Conservation (phyloP, 2,888 invertebrate species). For the Ariolimax columbianus region DNA sequence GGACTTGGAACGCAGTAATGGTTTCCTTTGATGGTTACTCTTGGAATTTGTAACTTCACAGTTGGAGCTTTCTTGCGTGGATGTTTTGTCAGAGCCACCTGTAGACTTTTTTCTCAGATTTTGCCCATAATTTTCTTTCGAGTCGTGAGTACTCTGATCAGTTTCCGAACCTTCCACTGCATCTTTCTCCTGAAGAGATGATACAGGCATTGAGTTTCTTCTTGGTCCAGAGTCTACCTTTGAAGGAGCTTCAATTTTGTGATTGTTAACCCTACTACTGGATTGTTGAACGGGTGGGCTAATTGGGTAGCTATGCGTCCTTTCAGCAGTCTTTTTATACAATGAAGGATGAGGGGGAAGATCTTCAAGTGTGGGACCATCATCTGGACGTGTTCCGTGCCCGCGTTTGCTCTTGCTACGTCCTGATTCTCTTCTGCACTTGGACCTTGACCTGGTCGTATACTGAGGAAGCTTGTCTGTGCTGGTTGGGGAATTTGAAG, state of each 20-base stretch:
- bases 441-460: conserved; percentile 23
- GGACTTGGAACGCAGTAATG: background rate
- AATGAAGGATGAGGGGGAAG: conserved; percentile 32
- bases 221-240: background rate
- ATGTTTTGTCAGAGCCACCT: conserved; percentile 22
- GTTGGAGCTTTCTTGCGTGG: background rate
- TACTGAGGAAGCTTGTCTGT: background rate
- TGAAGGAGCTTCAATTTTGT: background rate
- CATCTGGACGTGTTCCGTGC: background rate
- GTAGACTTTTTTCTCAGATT: conserved; percentile 9
- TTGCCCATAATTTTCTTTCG: background rate
- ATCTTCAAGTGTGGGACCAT: conserved; percentile 21
- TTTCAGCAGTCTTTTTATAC: background rate
- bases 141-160: background rate
- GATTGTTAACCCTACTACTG: background rate
- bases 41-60: background rate
- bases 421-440: background rate
- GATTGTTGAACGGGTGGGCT: background rate
- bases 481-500: background rate
- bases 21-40: conserved; percentile 13
- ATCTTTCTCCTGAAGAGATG: background rate
- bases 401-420: background rate
- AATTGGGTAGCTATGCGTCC: conserved; percentile 21
- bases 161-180: background rate
- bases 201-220: conserved; percentile 23